Evolutionary conservation across 2,888 invertebrate genomes (phyloP), one percentile per base, ranked within the genome.

Genomic region (Anoplius nigerrimus): DNA sequence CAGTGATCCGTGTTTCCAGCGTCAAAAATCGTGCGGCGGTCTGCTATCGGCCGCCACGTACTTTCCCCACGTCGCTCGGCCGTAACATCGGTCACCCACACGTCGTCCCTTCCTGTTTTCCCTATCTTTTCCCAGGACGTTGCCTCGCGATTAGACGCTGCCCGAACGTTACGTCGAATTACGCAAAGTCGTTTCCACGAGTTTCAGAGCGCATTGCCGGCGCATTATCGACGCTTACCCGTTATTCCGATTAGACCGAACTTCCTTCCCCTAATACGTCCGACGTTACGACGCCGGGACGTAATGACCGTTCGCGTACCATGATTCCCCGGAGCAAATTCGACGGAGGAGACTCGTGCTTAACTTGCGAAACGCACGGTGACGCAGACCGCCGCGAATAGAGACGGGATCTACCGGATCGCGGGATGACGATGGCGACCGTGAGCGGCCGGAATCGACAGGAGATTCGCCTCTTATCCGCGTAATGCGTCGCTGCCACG

Each of bases 161-260:
- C 21, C 43, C n/a, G 45, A 63, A 70, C 65, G 67, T 74, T 66
- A 72, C 59, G 48, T 65, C 61, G 55, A 74, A 72, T 79, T 73
- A 71, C 66, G 70, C 53, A 78, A 74, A 68, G 61, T 66, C 52
- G 62, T 76, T 80, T 80, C 63, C 72, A 69, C 66, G 61, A 62
- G 66, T 76, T 71, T 62, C 71, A 67, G 67, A 69, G 66, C 69
- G 65, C 68, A 72, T 69, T 75, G 62, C 67, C 55, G 62, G 60
- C 62, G n/a, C n/a, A 20, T 71, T 75, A 76, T 72, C 71, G 61
- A 48, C 53, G 48, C 43, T 57, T n/a, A 68, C 56, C 75, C 79
- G 78, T 80, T 80, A 80, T 64, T 73, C 75, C 79, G 66, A 76
- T 79, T 77, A 69, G 77, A 72, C 69, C 69, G 67, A 74, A 75